Conservation (phyloP, 2,797 vertebrate genomes). For the Orientallactaga sibirica region DNA sequence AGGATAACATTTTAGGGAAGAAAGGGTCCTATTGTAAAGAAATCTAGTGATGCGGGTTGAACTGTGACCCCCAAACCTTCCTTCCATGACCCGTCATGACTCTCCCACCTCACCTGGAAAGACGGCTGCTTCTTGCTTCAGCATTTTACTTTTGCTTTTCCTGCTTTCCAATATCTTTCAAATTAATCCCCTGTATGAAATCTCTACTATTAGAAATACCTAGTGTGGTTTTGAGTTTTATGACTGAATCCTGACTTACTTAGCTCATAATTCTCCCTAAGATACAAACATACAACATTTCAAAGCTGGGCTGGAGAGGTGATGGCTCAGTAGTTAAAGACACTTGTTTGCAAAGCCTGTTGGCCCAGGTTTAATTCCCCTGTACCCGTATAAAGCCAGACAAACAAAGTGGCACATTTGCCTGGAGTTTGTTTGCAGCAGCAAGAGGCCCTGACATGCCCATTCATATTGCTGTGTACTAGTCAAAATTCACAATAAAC, state of each 20-base stretch:
- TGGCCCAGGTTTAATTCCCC: too few relatives aligned
- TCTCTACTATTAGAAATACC: conserved; percentile 11
- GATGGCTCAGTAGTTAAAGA: too few relatives aligned
- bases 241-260: conserved; percentile 2
- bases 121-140: neutral
- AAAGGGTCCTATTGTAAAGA: neutral
- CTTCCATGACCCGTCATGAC: too few relatives aligned
- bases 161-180: neutral
- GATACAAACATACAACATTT: conserved; percentile 39
- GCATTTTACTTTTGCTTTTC: neutral
- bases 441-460: too few relatives aligned
- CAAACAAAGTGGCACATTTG: too few relatives aligned
- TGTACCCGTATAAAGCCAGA: too few relatives aligned
- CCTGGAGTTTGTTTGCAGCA: too few relatives aligned
- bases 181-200: neutral
- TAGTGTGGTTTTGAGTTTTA: neutral
- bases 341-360: too few relatives aligned
- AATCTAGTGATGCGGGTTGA: neutral
- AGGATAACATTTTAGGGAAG: neutral
- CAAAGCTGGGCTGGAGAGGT: neutral
- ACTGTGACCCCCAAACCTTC: neutral
- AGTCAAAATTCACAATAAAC: conserved; percentile 20
- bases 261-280: neutral
- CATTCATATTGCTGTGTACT: neutral
- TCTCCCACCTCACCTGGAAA: neutral